Conservation (phyloP, 2,113 vertebrate species). For the Miniopterus natalensis region DNA sequence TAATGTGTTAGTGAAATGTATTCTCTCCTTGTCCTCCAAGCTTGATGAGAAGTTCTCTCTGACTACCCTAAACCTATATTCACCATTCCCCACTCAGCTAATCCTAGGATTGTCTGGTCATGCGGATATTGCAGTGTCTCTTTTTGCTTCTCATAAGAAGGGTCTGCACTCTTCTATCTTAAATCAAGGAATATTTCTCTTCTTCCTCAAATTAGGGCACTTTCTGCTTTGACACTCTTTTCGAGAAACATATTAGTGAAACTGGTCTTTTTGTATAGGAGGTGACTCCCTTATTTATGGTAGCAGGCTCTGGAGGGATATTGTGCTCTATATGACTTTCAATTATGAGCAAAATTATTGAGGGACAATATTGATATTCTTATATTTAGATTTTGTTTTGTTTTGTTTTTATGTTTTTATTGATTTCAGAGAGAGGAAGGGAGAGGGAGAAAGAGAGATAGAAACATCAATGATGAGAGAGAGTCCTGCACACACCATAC, state of each 20-base stretch:
- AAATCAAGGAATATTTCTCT: not conserved
- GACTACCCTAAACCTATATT: not conserved
- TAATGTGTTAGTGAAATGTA: not conserved
- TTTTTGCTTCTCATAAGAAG: not conserved
- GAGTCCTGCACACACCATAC: too few species aligned
- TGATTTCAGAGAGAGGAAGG: too few species aligned
- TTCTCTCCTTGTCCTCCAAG: not conserved
- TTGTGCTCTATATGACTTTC: not conserved
- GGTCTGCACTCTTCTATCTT: not conserved
- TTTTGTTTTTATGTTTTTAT: not conserved
- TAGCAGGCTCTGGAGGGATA: not conserved
- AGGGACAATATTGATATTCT: not conserved
- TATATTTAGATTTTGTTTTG: not conserved
- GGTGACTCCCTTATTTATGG: not conserved
- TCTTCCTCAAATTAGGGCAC: not conserved
- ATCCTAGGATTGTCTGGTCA: not conserved
- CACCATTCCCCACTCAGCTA: not conserved
- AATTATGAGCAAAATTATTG: conserved; percentile 23
- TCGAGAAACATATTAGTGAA: not conserved
- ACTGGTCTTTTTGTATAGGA: not conserved
- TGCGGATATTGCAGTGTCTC: not conserved
- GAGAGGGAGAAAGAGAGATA: too few species aligned
- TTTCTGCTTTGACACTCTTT: not conserved
- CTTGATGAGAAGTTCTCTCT: not conserved
- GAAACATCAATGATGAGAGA: too few species aligned